Percentiles rank a stretch among this genome's conserved stretches.
Evolutionary conservation across 2,797 vertebrate species (phyloP).

Genomic region (Hoplostethus mediterraneus): DNA sequence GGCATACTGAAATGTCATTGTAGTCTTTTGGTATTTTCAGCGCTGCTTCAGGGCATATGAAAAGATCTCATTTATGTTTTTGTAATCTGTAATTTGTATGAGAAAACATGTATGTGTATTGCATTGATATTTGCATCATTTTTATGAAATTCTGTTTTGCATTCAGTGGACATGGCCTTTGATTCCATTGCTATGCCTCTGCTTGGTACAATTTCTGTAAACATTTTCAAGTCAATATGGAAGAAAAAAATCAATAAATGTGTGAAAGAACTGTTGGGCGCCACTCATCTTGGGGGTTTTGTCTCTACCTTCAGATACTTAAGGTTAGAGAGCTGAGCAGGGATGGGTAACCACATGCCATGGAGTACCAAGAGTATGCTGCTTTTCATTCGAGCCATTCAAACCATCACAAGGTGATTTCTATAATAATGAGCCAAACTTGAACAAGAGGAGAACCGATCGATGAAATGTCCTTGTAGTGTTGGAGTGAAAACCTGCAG

Average conservation of each 20-base stretch:
- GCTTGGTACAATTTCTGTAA: slow-evolving; percentile 82
- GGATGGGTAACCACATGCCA: no score
- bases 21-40: slow-evolving; percentile 70
- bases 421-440: no score
- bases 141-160: slow-evolving; percentile 81
- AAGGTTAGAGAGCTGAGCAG: no score
- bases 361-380: no score
- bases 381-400: no score
- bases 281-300: background rate
- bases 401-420: no score
- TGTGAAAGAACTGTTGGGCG: slow-evolving; percentile 67
- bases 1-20: slow-evolving; percentile 64
- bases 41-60: slow-evolving; percentile 73
- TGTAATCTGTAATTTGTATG: slow-evolving; percentile 86
- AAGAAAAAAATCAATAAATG: slow-evolving; percentile 83
- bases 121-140: slow-evolving; percentile 83
- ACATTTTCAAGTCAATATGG: slow-evolving; percentile 79
- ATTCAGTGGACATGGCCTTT: slow-evolving; percentile 80
- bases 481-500: no score
- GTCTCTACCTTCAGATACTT: background rate
- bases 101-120: slow-evolving; percentile 78
- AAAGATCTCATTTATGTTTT: slow-evolving; percentile 81
- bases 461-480: no score
- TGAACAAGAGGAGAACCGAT: no score
- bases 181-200: slow-evolving; percentile 80